Evolutionary conservation across 2,797 vertebrate genomes (phyloP).

Genomic region (Sphenodon punctatus): DNA sequence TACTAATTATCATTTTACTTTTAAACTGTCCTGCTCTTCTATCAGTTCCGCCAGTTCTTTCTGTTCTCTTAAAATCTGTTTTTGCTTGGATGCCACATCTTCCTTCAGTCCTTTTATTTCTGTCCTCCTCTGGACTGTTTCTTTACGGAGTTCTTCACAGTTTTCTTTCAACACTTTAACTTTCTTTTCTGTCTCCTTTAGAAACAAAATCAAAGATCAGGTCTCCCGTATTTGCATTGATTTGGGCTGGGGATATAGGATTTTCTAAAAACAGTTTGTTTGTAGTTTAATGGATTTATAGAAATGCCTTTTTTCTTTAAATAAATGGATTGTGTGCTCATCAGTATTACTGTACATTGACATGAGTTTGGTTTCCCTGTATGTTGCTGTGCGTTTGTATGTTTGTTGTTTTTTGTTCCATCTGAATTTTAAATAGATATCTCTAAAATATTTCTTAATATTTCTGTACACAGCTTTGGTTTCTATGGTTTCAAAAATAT

Average conservation of each 20-base stretch:
- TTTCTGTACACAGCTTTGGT: not conserved
- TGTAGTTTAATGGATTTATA: not conserved
- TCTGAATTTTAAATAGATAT: not conserved
- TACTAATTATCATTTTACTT: slow-evolving; percentile 72
- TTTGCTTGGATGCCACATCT: slow-evolving; percentile 78
- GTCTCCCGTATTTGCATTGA: not conserved
- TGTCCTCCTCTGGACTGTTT: slow-evolving; percentile 80
- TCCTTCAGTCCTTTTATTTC: slow-evolving; percentile 86
- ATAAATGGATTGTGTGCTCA: not conserved
- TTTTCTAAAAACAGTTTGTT: not conserved
- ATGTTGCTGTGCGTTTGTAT: not conserved
- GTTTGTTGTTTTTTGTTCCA: not conserved
- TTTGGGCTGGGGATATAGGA: not conserved
- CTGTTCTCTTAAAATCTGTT: slow-evolving; percentile 74
- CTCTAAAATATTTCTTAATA: not conserved
- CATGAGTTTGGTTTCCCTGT: not conserved
- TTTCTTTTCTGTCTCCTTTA: slow-evolving; percentile 82
- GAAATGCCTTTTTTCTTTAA: not conserved
- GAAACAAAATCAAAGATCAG: slow-evolving; percentile 31
- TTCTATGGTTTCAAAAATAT: not conserved
- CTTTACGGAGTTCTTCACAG: slow-evolving; percentile 84
- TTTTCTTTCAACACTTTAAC: slow-evolving; percentile 79
- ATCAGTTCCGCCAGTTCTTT: slow-evolving; percentile 80
- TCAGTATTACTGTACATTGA: too few species aligned
- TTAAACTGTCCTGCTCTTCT: slow-evolving; percentile 75